phyloP scores from a whole-genome alignment of 2,113 vertebrate species.

The Spermophilus dauricus region DNA sequence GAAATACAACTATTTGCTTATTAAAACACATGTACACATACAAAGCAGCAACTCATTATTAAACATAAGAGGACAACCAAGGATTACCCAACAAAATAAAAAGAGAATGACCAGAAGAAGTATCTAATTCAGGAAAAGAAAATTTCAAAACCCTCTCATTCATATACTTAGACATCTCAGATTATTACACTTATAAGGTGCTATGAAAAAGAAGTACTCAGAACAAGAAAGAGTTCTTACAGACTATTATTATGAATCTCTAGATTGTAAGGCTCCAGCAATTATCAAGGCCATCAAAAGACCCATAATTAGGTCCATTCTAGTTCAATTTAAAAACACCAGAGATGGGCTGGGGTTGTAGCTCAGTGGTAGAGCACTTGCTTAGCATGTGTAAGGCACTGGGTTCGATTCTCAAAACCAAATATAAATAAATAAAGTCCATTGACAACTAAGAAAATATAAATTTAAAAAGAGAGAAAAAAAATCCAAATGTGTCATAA shows the following conservation, averaged over 20 bases:
- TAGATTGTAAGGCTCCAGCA: conserved; percentile 36
- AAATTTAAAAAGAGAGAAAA: background rate
- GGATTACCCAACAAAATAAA: background rate
- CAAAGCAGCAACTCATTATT: background rate
- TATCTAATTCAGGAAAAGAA: background rate
- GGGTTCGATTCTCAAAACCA: no score
- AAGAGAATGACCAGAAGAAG: background rate
- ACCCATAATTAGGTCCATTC: background rate
- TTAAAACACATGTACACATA: background rate
- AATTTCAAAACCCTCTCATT: conserved; percentile 5
- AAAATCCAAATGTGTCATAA: background rate
- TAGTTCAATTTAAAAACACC: conserved; percentile 38
- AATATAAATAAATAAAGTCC: no score
- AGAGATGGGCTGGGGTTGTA: no score
- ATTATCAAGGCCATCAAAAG: conserved; percentile 21
- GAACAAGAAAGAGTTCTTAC: conserved; percentile 4
- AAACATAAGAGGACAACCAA: conserved; percentile 28
- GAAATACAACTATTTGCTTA: conserved; percentile 6
- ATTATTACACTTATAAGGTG: conserved; percentile 10
- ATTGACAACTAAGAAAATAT: no score
- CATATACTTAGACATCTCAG: background rate
- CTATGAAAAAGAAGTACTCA: conserved; percentile 12
- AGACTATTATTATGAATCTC: background rate
- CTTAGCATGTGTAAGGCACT: no score
- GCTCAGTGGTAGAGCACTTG: no score